These are phyloP conservation scores for Cichlasoma orientale DNA, from an alignment of 2,797 vertebrate genomes.

Conservation along the genomic window DNA sequence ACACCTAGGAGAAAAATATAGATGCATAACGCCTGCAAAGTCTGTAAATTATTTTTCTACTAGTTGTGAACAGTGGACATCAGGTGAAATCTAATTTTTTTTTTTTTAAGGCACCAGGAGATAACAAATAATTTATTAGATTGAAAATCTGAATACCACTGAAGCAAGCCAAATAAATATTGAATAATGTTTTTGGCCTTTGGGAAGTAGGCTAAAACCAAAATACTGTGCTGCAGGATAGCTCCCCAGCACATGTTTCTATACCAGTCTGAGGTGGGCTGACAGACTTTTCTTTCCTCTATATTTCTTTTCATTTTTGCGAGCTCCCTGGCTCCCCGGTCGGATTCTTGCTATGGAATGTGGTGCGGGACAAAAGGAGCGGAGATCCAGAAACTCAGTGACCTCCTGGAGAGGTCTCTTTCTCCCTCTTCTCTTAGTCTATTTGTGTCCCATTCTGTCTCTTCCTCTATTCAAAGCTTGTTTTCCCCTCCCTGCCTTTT, in stretches of 20 bases:
- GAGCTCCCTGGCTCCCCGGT: slow-evolving; percentile 61
- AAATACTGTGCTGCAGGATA: slow-evolving; percentile 6
- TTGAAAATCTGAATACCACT: not conserved
- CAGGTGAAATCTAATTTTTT: not conserved
- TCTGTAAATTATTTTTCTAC: not conserved
- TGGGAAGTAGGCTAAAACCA: not conserved
- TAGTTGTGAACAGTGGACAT: not conserved
- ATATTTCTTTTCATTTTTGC: slow-evolving; percentile 66
- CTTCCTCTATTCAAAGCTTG: slow-evolving; percentile 27
- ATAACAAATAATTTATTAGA: slow-evolving; percentile 1
- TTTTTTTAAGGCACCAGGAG: not conserved
- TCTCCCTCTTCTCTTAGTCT: slow-evolving; percentile 36
- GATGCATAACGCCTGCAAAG: not conserved
- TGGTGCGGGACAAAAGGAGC: slow-evolving; percentile 76
- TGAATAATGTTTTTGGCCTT: not conserved
- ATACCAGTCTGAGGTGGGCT: slow-evolving; percentile 40
- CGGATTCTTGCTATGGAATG: slow-evolving; percentile 78
- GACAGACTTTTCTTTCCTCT: slow-evolving; percentile 5
- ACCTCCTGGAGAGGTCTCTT: slow-evolving; percentile 73
- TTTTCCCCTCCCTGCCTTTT: slow-evolving; percentile 16
- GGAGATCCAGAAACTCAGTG: slow-evolving; percentile 76
- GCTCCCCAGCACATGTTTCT: slow-evolving; percentile 1
- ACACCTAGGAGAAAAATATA: not conserved
- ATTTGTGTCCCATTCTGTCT: slow-evolving; percentile 30
- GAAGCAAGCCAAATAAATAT: not conserved